Base-by-base conservation (phyloP, 2,888 invertebrate genomes). In the Slavum lentiscoides region DNA sequence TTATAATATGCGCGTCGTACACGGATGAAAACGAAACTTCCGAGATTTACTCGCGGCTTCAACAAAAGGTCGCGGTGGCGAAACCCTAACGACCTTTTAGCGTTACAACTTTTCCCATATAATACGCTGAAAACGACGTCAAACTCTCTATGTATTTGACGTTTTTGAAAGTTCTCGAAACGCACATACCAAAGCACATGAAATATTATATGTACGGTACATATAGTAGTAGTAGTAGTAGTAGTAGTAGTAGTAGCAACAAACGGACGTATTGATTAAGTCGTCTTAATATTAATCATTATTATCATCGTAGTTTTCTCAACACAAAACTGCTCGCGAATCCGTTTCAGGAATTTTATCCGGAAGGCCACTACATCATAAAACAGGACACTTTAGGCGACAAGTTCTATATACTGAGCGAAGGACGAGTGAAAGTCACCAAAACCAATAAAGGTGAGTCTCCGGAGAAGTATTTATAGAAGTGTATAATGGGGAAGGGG, bases 361-460 rank as follows among this genome's bases (percentile, higher is more conserved):
- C 90, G 37, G 89, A 88, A 70, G 90, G 90, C 2, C 89, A 90
- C 67, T 89, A 90, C 85, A 91, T 91, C 72, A 89, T 91, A 66
- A 85, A 91, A n/a, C 90, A 91, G 86, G 91, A 90, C 8, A 90
- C 90, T 37, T 88, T 87, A 76, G 91, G 91, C 1, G 91, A 91
- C 85, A 90, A 90, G 2, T 91, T 91, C 86, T 91, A 90, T 85
- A 91, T 91, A 61, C 90, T 91, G 80, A 90, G 90, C 85, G 89
- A 88, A 84, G 90, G 90, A 62, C 87, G 87, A 83, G 90, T 90
- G 55, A 88, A 88, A 85, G 88, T 89, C 2, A 89, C 89, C 0
- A 88, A 88, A 84, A 85, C 88, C 83, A 84, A 86, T 81, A 86
- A 87, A 84, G 88, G 88, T 87, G 82, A 81, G 73, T 55, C 13